Evolutionary conservation across 2,888 invertebrate species (phyloP).

Genomic region (Pyralis farinalis): DNA sequence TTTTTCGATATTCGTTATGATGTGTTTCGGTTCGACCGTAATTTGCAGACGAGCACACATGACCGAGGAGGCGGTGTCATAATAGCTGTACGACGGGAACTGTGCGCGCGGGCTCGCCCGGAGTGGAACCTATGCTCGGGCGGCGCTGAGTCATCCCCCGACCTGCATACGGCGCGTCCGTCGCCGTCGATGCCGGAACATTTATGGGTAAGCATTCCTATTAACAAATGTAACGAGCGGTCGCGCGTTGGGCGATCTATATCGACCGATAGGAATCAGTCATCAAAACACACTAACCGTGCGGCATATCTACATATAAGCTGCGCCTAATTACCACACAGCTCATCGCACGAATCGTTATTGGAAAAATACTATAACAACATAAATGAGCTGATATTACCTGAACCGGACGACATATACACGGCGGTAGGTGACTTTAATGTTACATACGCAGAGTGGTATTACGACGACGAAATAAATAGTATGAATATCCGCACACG

Average conservation of each 20-base stretch:
- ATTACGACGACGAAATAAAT: background rate
- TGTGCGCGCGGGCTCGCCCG: background rate
- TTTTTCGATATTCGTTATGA: conserved; percentile 6
- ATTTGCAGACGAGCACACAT: background rate
- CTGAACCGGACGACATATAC: conserved; percentile 8
- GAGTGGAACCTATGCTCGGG: too few relatives aligned
- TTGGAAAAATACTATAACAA: conserved; percentile 3
- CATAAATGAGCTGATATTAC: background rate
- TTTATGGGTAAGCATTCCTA: too few relatives aligned
- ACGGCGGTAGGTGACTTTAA: conserved; percentile 12
- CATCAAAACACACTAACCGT: too few relatives aligned
- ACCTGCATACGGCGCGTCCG: conserved; percentile 4
- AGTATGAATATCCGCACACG: background rate
- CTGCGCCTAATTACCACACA: conserved; percentile 4
- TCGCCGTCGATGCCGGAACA: background rate
- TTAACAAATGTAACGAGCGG: too few relatives aligned
- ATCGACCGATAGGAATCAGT: too few relatives aligned
- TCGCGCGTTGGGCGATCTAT: too few relatives aligned
- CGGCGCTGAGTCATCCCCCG: too few relatives aligned
- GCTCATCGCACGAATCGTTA: background rate
- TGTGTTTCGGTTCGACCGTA: conserved; percentile 7
- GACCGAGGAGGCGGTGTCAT: conserved; percentile 6
- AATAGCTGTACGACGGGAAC: conserved; percentile 2
- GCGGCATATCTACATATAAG: too few relatives aligned
- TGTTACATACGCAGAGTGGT: conserved; percentile 6